A percentile compares a stretch with the other conserved stretches of the same genome.
Conservation (phyloP, 2,113 vertebrate genomes). For the Antigone vipio region DNA sequence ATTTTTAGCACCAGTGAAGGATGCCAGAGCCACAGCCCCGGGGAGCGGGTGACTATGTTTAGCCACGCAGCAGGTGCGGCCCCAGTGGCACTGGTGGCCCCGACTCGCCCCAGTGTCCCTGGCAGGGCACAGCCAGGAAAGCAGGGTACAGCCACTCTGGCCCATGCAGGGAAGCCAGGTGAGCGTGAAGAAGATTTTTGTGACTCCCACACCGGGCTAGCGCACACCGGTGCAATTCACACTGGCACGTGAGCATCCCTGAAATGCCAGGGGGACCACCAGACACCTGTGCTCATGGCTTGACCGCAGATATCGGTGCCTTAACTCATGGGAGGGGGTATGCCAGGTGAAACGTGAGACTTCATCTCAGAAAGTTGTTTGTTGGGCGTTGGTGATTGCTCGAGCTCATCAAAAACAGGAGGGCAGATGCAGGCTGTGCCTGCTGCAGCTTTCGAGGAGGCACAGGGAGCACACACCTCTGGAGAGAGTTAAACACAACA, state of each 20-base stretch:
- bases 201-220: background rate
- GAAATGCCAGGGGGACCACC: background rate
- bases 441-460: rapidly evolving
- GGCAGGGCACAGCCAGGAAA: background rate
- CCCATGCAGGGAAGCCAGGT: background rate
- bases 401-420: background rate
- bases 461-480: background rate
- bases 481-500: background rate
- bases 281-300: background rate
- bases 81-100: background rate
- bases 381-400: background rate
- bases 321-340: background rate
- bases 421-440: background rate
- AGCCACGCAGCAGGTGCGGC: background rate
- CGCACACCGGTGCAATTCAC: background rate
- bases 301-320: rapidly evolving
- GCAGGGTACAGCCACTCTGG: rapidly evolving
- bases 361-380: background rate
- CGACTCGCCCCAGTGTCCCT: rapidly evolving
- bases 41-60: background rate
- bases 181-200: background rate
- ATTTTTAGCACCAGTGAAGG: background rate
- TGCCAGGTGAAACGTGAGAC: background rate
- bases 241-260: background rate
- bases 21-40: background rate